A percentile compares a stretch with the other conserved stretches of the same genome.
These are phyloP conservation scores for Podarcis siculus DNA, from an alignment of 2,797 vertebrate species.

Conservation along the genomic window DNA sequence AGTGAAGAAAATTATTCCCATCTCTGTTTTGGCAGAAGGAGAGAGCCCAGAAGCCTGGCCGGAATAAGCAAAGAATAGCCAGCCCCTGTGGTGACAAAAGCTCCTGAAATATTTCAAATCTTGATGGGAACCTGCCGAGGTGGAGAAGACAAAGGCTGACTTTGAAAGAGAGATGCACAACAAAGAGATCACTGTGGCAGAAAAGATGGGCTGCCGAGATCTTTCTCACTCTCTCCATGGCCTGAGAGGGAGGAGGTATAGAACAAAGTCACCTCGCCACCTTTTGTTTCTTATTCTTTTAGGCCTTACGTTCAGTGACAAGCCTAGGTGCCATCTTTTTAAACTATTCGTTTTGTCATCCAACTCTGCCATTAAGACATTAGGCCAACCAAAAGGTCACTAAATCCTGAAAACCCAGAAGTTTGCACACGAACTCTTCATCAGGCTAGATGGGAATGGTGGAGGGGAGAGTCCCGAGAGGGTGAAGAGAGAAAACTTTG, in stretches of 20 bases:
- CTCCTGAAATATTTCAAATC: not conserved
- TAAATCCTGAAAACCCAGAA: no score
- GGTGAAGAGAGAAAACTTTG: no score
- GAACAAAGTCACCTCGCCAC: not conserved
- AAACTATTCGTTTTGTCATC: not conserved
- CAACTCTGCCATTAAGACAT: no score
- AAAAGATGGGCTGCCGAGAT: not conserved
- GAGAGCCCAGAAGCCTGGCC: not conserved
- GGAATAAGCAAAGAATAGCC: not conserved
- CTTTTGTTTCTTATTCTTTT: not conserved
- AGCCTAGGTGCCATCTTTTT: not conserved
- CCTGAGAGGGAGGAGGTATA: not conserved
- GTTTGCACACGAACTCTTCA: no score
- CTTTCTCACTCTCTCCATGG: not conserved
- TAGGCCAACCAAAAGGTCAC: no score
- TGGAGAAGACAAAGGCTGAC: not conserved
- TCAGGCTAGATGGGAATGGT: no score
- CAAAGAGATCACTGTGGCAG: fast-evolving
- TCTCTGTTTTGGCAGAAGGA: fast-evolving
- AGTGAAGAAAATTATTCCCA: not conserved
- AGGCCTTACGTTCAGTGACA: no score
- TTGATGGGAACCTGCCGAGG: not conserved
- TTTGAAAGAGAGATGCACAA: no score
- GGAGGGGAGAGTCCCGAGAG: no score
- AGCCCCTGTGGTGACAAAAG: fast-evolving